Conservation (phyloP, 1,140 invertebrate species). For the Drosophila triauraria region DNA sequence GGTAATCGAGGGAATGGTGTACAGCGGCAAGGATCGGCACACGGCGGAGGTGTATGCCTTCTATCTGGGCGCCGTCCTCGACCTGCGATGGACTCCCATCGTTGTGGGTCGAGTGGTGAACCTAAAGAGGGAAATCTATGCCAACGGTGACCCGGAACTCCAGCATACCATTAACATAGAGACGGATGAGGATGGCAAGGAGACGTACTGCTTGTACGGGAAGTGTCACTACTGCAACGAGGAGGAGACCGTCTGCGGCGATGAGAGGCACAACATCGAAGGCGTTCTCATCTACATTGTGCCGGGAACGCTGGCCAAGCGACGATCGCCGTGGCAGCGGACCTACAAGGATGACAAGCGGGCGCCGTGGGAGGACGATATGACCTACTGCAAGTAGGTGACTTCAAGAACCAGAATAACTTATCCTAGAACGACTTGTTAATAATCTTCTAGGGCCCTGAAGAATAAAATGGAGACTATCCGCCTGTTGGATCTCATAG, state of each 20-base stretch:
- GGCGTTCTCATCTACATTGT: slow-evolving; percentile 95
- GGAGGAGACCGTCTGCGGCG: slow-evolving; percentile 92
- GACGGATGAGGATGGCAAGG: slow-evolving; percentile 85
- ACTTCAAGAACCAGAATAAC: no score
- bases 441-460: slow-evolving; percentile 84
- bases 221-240: slow-evolving; percentile 95
- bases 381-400: slow-evolving; percentile 91
- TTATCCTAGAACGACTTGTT: background rate
- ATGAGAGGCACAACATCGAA: slow-evolving; percentile 89
- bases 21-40: slow-evolving; percentile 95
- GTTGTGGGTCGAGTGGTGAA: slow-evolving; percentile 92
- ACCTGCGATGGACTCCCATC: slow-evolving; percentile 92
- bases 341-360: slow-evolving; percentile 92
- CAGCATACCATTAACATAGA: slow-evolving; percentile 85
- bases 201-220: slow-evolving; percentile 92
- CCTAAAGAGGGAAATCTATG: slow-evolving; percentile 89
- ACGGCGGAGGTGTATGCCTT: slow-evolving; percentile 98
- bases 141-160: slow-evolving; percentile 89
- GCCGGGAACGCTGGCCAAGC: slow-evolving; percentile 89
- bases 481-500: slow-evolving; percentile 93
- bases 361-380: slow-evolving; percentile 93
- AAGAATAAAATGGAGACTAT: slow-evolving; percentile 86
- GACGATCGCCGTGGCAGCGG: slow-evolving; percentile 94
- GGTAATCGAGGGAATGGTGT: slow-evolving; percentile 92
- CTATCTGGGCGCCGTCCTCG: slow-evolving; percentile 93